Percentiles rank a stretch among this genome's conserved stretches.
Evolutionary conservation across 1,140 invertebrate species (phyloP).

Genomic region (Bombus breviceps): DNA sequence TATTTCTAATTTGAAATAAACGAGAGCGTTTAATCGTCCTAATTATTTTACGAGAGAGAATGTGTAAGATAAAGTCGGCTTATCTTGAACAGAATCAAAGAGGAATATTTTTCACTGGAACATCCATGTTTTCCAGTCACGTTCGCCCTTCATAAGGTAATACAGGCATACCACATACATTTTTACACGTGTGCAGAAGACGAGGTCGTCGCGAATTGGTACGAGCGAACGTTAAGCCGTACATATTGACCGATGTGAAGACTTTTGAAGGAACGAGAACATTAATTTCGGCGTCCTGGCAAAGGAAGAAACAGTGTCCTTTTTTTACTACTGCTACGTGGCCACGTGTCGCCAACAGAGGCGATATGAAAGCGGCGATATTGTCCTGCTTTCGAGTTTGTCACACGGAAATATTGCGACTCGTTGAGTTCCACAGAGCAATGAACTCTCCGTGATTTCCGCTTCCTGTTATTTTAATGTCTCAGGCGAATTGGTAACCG

Average conservation of each 20-base stretch:
- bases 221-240: conserved; percentile 47
- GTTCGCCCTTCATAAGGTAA: neutral
- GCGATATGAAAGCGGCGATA: conserved; percentile 4
- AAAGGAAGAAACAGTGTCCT: neutral
- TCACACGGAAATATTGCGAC: neutral
- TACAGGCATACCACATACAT: neutral
- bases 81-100: neutral
- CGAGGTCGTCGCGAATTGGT: conserved; percentile 2
- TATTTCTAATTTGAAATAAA: neutral
- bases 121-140: neutral
- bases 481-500: neutral
- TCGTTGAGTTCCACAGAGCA: neutral
- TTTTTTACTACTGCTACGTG: neutral
- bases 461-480: neutral
- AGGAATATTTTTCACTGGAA: conserved; percentile 7
- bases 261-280: conserved; percentile 43
- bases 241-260: conserved; percentile 50
- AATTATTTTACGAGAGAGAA: neutral
- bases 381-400: conserved; percentile 11
- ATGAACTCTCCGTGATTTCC: neutral
- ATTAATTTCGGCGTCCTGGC: conserved; percentile 44
- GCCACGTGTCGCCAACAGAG: neutral
- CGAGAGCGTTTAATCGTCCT: neutral
- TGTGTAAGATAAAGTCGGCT: neutral
- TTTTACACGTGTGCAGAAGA: conserved; percentile 19